Base-by-base conservation (phyloP, 2,113 vertebrate species). In the Nothobranchius kuhntae region DNA sequence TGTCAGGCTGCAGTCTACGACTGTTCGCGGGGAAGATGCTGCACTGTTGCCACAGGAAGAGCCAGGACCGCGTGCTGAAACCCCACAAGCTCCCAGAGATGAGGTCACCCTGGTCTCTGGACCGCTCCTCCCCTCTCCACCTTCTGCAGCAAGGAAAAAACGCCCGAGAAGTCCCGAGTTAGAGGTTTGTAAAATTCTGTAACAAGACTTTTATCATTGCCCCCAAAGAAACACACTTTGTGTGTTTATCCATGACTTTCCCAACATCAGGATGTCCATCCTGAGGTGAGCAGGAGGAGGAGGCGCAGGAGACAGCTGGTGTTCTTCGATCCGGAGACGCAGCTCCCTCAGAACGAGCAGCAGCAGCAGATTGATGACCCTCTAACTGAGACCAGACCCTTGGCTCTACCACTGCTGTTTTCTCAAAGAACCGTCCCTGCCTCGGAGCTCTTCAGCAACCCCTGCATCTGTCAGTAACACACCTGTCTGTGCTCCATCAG, bases 391-490 rank as follows among this genome's bases (percentile, higher is more conserved):
- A 92, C 89, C 60, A 76, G n/a, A 53, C 7, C 0, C 9, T 46
- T 5, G 1, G 0, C 3, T 10, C 3, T 57, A 4, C 9, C 8
- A 0, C 59, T 5, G 8, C 44, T 61, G 7, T 13, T 68, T 15
- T 59, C 65, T 14, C 48, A 17, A 3, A 60, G 64, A 68, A 13
- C 1, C 45, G 52, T 10, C 21, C 9, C 83, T 15, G 81, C 89
- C 3, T 54, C 73, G 3, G 73, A 82, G 14, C 87, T 93, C 9
- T 59, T 93, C 45, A 77, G 63, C 61, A 76, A 63, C 0, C 85
- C 92, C 52, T 90, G 87, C 82, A 81, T 26, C 65, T 42, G 92
- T 93, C 68, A 92, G 92, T 90, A 13, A 45, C 75, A 72, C 61
- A 30, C 45, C 13, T 51, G 51, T 14, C 30, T 40, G 38, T 40